phyloP scores from a whole-genome alignment of 2,113 vertebrate genomes.

The Aspidoscelis tigris region DNA sequence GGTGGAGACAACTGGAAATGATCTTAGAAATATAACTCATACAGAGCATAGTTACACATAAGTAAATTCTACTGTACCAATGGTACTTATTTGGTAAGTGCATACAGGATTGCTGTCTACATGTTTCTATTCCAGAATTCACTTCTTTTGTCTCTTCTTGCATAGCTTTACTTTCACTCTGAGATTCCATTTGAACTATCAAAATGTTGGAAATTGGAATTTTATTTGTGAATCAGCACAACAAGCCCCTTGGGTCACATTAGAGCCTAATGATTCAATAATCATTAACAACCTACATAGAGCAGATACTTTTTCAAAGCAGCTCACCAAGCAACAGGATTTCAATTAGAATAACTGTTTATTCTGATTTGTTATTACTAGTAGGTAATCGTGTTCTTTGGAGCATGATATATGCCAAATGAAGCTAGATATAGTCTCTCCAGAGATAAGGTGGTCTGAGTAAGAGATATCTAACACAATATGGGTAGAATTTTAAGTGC shows the following conservation, averaged over 20 bases:
- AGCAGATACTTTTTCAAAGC: slow-evolving; percentile 24
- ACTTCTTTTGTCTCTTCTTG: background rate
- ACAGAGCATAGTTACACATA: too few species aligned
- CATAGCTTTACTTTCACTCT: background rate
- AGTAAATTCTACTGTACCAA: too few species aligned
- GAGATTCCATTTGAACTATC: slow-evolving; percentile 46
- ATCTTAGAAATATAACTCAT: too few species aligned
- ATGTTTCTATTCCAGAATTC: background rate
- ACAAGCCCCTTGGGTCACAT: slow-evolving; percentile 52
- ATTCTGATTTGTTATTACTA: slow-evolving; percentile 31
- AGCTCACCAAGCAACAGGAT: slow-evolving; percentile 37
- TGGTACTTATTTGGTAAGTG: too few species aligned
- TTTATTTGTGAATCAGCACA: slow-evolving; percentile 59
- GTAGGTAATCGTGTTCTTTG: slow-evolving; percentile 12
- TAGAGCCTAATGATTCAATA: slow-evolving; percentile 62
- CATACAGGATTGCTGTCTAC: background rate
- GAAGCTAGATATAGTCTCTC: background rate
- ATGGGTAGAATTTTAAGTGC: background rate
- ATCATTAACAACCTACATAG: slow-evolving; percentile 56
- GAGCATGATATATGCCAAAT: slow-evolving; percentile 1
- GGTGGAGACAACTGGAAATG: too few species aligned
- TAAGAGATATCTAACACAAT: background rate
- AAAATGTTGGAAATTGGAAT: slow-evolving; percentile 42
- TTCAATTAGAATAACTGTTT: slow-evolving; percentile 35
- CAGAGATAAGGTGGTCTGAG: background rate